A percentile compares a stretch with the other conserved stretches of the same genome.
These are phyloP conservation scores for Lanius collurio DNA, from an alignment of 2,113 vertebrate genomes.

Conservation along the genomic window DNA sequence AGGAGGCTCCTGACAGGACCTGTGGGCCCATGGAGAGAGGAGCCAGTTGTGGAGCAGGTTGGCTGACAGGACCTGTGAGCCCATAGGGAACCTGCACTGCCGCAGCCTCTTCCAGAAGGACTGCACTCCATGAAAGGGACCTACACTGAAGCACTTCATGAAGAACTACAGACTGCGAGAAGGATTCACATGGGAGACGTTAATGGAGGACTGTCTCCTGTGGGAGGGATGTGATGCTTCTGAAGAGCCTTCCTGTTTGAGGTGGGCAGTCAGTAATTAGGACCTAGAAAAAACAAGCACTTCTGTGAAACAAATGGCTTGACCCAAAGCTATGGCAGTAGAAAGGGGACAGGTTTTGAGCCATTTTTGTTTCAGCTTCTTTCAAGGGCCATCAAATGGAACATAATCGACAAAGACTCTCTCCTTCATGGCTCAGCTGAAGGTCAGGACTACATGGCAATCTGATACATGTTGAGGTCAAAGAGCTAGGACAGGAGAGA, in stretches of 20 bases:
- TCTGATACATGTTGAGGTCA: neutral
- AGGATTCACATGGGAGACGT: neutral
- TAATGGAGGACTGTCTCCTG: neutral
- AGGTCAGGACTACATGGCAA: neutral
- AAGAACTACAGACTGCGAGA: neutral
- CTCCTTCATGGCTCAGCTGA: neutral
- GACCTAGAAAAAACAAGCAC: neutral
- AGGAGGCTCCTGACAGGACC: neutral
- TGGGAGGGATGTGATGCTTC: neutral
- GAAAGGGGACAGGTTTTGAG: neutral
- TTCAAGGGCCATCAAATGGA: neutral
- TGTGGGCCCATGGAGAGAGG: neutral
- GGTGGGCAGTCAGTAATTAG: neutral
- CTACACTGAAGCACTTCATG: neutral
- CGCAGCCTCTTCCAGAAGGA: neutral
- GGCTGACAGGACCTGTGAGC: neutral
- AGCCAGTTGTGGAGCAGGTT: neutral
- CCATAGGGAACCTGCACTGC: fast-evolving
- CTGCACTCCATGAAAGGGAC: neutral
- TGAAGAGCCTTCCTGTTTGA: neutral
- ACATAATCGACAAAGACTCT: neutral
- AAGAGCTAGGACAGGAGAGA: neutral
- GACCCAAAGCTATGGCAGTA: neutral
- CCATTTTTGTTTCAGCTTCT: neutral
- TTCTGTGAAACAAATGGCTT: neutral